These are phyloP conservation scores for Amphimallon solstitiale DNA, from an alignment of 2,888 invertebrate genomes.

Conservation along the genomic window DNA sequence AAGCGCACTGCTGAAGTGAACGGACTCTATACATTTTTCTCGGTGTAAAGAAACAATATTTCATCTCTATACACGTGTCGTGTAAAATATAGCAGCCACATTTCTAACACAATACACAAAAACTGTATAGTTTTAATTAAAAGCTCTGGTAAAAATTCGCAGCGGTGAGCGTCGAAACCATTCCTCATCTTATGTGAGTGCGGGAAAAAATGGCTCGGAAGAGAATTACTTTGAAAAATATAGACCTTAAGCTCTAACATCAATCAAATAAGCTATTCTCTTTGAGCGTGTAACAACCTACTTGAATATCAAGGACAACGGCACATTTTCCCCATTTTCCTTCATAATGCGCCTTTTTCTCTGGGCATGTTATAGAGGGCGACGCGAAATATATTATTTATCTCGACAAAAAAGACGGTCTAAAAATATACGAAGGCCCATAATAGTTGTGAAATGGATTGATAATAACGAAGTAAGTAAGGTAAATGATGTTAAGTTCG, in stretches of 20 bases:
- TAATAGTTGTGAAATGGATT: background rate
- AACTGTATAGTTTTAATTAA: background rate
- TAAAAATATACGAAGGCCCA: background rate
- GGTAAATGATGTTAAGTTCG: too few relatives aligned
- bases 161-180: background rate
- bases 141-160: background rate
- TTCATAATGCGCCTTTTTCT: conserved; percentile 7
- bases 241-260: conserved; percentile 29
- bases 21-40: too few relatives aligned
- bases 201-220: conserved; percentile 21
- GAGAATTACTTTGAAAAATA: conserved; percentile 30
- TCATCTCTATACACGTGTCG: too few relatives aligned
- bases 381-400: conserved; percentile 13
- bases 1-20: too few relatives aligned
- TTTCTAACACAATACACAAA: too few relatives aligned
- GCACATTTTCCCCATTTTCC: conserved; percentile 9
- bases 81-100: too few relatives aligned
- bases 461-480: too few relatives aligned
- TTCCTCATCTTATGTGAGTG: background rate
- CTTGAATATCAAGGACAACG: conserved; percentile 30
- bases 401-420: background rate
- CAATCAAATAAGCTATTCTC: conserved; percentile 26
- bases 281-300: conserved; percentile 25
- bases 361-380: background rate
- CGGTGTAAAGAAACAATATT: too few relatives aligned